Base-by-base conservation (phyloP, 2,113 vertebrate species). In the Aegithalos caudatus region DNA sequence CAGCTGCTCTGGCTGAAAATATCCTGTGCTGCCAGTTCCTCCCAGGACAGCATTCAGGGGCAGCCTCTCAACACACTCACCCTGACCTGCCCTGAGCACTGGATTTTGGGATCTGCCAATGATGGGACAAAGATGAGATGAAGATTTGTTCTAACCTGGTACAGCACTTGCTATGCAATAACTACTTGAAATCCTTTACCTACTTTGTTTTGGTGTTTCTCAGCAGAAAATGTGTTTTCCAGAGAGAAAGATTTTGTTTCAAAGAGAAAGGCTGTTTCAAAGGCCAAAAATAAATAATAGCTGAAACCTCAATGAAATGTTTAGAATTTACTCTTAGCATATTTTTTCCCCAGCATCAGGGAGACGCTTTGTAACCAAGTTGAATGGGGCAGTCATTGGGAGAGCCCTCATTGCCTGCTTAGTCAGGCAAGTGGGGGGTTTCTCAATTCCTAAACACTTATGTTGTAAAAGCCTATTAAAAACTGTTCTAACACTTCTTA, bases 31-130 rank as follows among this genome's bases (percentile, higher is more conserved):
- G 40, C 12, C 2, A 4, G 15, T 12, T 80, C n/a, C 28, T 53
- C 6, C 54, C 1, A 1, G 20, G 35, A 15, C 58, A 81, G 25
- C 0, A 0, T 14, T 69, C 29, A 61, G 31, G 18, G n/a, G 3
- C 56, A 48, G 27, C 22, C 64, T 72, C 21, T 14, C 3, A 3
- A 9, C 33, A 60, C 5, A 7, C 10, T 29, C 44, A 16, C 15
- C 57, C 15, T 42, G 24, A 28, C 50, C 20, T 67, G 12, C 25
- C 22, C 48, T 2, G 2, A 50, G 28, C 6, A 16, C 10, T 10
- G 27, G 18, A 13, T 73, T 80, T 81, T 70, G 47, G 29, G 11
- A 54, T 9, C 51, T 82, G 47, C 6, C 42, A 50, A 7, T 48
- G 38, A 31, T 15, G 28, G 28, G 12, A 40, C 27, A 14, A 22